Evolutionary conservation across 2,797 vertebrate genomes (phyloP).

Genomic region (Meriones psammophilus): DNA sequence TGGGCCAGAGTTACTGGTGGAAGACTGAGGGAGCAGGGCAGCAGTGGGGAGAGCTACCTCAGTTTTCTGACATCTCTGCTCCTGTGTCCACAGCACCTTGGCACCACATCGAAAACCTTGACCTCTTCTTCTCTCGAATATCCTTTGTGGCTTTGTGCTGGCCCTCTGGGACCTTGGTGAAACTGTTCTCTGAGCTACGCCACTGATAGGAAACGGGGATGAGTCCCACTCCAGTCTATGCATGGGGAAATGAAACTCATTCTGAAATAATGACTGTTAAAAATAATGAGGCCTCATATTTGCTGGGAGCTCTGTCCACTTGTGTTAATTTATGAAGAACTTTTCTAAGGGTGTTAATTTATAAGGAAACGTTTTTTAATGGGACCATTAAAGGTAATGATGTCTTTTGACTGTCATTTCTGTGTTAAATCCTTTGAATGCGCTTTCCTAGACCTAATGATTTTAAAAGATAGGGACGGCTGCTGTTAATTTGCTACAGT

Average conservation of each 20-base stretch:
- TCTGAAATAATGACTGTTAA: constrained; percentile 36
- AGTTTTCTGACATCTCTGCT: constrained; percentile 60
- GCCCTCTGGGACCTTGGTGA: not conserved
- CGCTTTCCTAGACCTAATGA: constrained; percentile 43
- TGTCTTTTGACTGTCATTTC: constrained; percentile 63
- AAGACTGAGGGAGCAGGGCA: not conserved
- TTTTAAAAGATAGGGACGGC: not conserved
- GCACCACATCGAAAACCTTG: constrained; percentile 99
- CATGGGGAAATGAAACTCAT: constrained; percentile 27
- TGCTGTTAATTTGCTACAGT: constrained; percentile 5
- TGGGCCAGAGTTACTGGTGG: not conserved
- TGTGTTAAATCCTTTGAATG: constrained; percentile 48
- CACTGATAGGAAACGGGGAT: constrained; percentile 16
- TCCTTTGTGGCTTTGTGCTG: constrained; percentile 90
- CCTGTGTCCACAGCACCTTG: constrained; percentile 92
- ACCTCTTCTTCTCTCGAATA: constrained; percentile 99
- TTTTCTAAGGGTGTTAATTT: constrained; percentile 19
- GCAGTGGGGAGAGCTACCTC: not conserved
- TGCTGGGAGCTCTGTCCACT: constrained; percentile 25
- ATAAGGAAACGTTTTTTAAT: constrained; percentile 26
- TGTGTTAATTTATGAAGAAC: constrained; percentile 62
- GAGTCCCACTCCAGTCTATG: not conserved
- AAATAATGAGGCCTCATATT: not conserved
- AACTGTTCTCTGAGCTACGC: not conserved
- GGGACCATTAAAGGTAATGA: constrained; percentile 53